Conservation (phyloP, 2,797 vertebrate species). For the Thaleichthys pacificus region DNA sequence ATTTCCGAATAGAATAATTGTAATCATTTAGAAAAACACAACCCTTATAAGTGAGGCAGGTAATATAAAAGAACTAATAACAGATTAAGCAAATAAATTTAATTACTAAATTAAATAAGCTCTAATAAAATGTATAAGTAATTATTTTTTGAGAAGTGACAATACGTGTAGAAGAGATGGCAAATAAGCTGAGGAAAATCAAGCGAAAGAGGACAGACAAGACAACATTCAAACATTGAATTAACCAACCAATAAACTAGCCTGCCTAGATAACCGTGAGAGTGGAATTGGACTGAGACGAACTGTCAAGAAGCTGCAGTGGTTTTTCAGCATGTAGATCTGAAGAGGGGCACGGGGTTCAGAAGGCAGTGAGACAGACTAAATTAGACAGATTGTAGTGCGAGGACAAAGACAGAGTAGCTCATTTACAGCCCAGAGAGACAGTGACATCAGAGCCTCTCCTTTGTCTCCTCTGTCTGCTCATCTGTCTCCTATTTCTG, state of each 20-base stretch:
- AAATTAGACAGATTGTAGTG: conserved; percentile 43
- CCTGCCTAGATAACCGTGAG: conserved; percentile 22
- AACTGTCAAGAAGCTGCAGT: conserved; percentile 24
- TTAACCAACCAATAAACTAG: conserved; percentile 29
- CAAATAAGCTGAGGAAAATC: not conserved
- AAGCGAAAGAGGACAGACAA: conserved; percentile 11
- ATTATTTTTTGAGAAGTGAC: not conserved
- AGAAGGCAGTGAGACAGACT: conserved; percentile 35
- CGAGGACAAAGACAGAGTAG: conserved; percentile 44
- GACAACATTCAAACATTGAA: conserved; percentile 33
- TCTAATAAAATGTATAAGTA: conserved; percentile 5
- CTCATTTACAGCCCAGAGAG: conserved; percentile 34
- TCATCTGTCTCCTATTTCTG: not conserved
- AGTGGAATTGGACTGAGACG: conserved; percentile 23
- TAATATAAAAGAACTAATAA: not conserved
- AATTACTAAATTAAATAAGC: conserved; percentile 1
- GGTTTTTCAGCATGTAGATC: conserved; percentile 24
- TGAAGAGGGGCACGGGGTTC: conserved; percentile 35
- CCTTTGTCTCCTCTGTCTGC: not conserved
- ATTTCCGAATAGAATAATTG: not conserved
- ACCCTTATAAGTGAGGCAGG: not conserved
- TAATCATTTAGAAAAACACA: no score
- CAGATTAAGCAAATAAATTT: not conserved
- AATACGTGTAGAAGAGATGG: conserved; percentile 16
- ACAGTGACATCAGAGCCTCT: conserved; percentile 19